Percentiles rank a stretch among this genome's conserved stretches.
phyloP scores from a whole-genome alignment of 2,797 vertebrate species.

The Coluber constrictor region DNA sequence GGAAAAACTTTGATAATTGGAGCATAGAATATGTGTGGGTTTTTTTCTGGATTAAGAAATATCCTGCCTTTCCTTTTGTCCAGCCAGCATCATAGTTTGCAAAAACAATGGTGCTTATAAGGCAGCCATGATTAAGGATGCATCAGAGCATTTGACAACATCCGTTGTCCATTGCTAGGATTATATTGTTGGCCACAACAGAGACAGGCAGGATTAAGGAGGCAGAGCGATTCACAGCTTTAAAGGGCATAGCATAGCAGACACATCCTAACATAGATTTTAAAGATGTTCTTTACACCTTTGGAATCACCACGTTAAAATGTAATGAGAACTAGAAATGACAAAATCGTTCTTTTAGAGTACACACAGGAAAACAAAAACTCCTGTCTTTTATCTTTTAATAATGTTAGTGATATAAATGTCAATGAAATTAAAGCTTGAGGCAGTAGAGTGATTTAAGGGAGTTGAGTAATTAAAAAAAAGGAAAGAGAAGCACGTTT shows the following conservation, averaged over 20 bases:
- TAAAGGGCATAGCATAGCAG: not conserved
- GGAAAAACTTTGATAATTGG: not conserved
- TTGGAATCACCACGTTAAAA: not conserved
- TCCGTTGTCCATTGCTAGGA: not conserved
- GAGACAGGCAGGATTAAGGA: not conserved
- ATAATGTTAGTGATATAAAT: constrained; percentile 9
- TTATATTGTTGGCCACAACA: not conserved
- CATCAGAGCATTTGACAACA: not conserved
- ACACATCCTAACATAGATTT: not conserved
- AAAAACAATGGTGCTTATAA: not conserved
- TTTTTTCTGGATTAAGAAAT: not conserved
- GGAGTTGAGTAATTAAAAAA: constrained; percentile 37
- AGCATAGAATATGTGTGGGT: not conserved
- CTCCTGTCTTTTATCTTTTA: not conserved
- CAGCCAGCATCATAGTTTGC: not conserved
- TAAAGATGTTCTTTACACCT: not conserved
- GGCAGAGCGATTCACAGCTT: not conserved
- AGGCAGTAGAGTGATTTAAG: not conserved
- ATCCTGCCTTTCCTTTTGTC: not conserved
- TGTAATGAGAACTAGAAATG: not conserved
- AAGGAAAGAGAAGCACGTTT: constrained; percentile 37
- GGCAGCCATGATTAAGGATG: not conserved
- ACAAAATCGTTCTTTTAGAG: not conserved
- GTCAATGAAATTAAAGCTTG: not conserved
- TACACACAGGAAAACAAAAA: not conserved